phyloP scores from a whole-genome alignment of 2,113 vertebrate species.

The Diadophis punctatus region DNA sequence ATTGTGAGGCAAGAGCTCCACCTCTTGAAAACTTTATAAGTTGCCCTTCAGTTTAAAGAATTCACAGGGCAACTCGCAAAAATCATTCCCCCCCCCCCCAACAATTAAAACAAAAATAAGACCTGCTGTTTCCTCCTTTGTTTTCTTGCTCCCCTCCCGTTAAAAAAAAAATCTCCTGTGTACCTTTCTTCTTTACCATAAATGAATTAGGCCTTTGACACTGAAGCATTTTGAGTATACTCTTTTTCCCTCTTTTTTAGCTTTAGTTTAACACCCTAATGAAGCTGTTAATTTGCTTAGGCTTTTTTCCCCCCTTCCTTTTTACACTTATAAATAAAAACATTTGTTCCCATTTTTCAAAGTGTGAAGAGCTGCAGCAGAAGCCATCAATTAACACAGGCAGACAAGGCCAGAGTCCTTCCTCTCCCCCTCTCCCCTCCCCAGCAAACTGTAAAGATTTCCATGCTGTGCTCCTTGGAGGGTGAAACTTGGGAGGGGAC shows the following conservation, averaged over 20 bases:
- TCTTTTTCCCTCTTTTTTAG: conserved; percentile 10
- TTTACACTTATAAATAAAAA: conserved; percentile 43
- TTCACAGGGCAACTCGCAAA: background rate
- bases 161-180: background rate
- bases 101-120: background rate
- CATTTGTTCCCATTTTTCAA: conserved; percentile 59
- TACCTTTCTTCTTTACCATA: conserved; percentile 1
- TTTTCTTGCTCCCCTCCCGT: background rate
- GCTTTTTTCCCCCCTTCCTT: conserved; percentile 19
- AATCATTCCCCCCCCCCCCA: rapidly evolving
- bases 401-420: conserved; percentile 66
- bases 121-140: background rate
- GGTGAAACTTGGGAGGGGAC: conserved; percentile 53
- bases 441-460: conserved; percentile 57
- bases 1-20: too few relatives aligned
- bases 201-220: conserved; percentile 19
- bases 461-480: conserved; percentile 47
- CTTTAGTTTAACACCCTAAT: background rate
- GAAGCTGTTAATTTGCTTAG: conserved; percentile 42
- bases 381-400: conserved; percentile 71
- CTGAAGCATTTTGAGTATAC: conserved; percentile 11
- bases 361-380: conserved; percentile 72
- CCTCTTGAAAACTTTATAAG: background rate
- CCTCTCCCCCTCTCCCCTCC: conserved; percentile 52
- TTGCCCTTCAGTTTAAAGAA: background rate